Evolutionary conservation across 2,888 invertebrate genomes (phyloP).

Genomic region (Campoplex capitator): DNA sequence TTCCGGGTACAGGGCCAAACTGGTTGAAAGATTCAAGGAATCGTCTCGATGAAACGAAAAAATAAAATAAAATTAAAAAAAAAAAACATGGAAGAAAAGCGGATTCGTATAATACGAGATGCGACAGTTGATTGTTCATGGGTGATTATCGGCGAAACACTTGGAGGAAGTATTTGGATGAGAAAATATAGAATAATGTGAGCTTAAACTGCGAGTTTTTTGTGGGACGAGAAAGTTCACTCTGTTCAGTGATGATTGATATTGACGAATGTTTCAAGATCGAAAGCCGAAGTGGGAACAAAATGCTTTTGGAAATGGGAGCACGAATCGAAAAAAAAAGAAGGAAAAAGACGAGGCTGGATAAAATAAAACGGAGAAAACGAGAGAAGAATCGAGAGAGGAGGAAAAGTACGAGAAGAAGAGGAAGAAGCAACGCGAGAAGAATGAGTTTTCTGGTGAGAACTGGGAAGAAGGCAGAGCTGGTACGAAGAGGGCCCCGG

Average conservation of each 20-base stretch:
- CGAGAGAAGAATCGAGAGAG: neutral
- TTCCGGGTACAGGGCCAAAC: slow-evolving; percentile 1
- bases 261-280: neutral
- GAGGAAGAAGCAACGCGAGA: slow-evolving; percentile 23
- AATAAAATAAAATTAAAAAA: no score
- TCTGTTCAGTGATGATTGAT: neutral
- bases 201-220: neutral
- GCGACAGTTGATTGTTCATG: neutral
- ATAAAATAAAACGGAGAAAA: neutral
- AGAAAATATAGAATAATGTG: no score
- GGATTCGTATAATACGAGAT: neutral
- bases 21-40: slow-evolving; percentile 30
- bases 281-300: neutral
- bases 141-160: no score
- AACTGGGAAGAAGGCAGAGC: slow-evolving; percentile 56
- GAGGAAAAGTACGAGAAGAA: neutral
- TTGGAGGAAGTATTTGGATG: neutral
- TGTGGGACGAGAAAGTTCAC: neutral
- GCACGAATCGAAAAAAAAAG: neutral
- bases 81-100: neutral
- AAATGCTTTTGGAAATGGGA: neutral
- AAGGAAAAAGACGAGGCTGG: neutral
- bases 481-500: slow-evolving; percentile 69
- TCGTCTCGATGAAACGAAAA: neutral
- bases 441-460: slow-evolving; percentile 43